phyloP scores from a whole-genome alignment of 2,113 vertebrate species.

The Setophaga coronata region DNA sequence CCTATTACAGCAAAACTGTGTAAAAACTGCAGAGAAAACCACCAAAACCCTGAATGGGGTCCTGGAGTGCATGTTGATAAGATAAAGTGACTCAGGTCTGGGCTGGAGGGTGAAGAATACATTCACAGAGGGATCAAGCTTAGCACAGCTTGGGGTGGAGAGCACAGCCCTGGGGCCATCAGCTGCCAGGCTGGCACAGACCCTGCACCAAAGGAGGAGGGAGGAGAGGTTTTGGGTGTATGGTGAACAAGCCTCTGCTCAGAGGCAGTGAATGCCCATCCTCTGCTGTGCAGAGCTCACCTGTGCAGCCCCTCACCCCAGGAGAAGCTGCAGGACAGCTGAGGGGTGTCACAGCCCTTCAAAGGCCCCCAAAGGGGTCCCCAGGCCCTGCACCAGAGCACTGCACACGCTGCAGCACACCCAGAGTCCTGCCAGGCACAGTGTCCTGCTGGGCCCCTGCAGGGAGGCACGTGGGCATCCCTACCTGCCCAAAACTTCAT shows the following conservation, averaged over 20 bases:
- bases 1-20: neutral
- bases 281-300: neutral
- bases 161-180: neutral
- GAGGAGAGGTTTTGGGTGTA: neutral
- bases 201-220: fast-evolving
- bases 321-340: neutral
- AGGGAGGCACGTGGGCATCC: neutral
- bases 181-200: neutral
- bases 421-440: neutral
- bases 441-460: neutral
- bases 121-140: neutral
- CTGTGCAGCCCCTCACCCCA: too few species aligned
- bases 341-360: neutral
- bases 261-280: neutral
- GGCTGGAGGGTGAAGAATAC: neutral
- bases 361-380: neutral
- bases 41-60: neutral
- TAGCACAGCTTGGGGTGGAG: neutral
- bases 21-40: neutral
- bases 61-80: neutral
- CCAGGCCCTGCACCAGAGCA: neutral
- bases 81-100: neutral
- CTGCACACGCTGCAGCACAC: neutral
- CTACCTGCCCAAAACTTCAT: neutral
- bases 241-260: neutral